Percentiles rank a stretch among this genome's conserved stretches.
Evolutionary conservation across 2,113 vertebrate genomes (phyloP).

Genomic region (Myrmophylax atrothorax): DNA sequence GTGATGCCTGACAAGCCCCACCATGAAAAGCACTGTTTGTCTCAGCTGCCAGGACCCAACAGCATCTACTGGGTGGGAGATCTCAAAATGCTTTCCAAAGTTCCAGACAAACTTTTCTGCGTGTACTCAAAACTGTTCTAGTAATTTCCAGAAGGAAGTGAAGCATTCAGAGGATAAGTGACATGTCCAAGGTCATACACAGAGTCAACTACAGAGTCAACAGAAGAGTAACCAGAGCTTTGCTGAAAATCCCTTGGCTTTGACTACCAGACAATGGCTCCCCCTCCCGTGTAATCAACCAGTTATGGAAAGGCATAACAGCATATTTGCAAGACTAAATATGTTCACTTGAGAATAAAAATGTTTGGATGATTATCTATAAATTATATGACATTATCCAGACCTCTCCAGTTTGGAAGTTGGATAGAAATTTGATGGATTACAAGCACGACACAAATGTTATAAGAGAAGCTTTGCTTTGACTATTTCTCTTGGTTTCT

Average conservation of each 20-base stretch:
- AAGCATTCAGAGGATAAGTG: constrained; percentile 44
- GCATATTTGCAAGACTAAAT: constrained; percentile 46
- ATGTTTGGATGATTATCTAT: constrained; percentile 53
- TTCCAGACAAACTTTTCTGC: constrained; percentile 12
- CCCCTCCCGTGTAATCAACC: constrained; percentile 63
- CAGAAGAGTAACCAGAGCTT: constrained; percentile 47
- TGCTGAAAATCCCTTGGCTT: constrained; percentile 59
- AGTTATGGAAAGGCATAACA: constrained; percentile 55
- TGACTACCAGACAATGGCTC: constrained; percentile 66
- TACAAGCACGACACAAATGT: constrained; percentile 26
- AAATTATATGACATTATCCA: constrained; percentile 56
- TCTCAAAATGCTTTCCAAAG: not conserved
- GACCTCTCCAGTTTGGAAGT: constrained; percentile 19
- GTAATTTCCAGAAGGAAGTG: constrained; percentile 52
- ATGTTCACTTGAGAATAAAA: constrained; percentile 49
- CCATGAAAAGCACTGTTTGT: not conserved
- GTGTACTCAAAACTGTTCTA: not conserved
- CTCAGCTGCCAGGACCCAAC: not conserved
- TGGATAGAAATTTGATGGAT: constrained; percentile 48
- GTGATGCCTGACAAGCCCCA: fast-evolving
- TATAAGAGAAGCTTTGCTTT: constrained; percentile 25
- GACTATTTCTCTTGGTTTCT: not conserved
- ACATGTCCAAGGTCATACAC: constrained; percentile 62
- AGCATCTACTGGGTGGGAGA: not conserved
- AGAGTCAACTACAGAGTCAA: constrained; percentile 62